Conservation (phyloP, 2,888 invertebrate genomes). For the Lypha dubia region DNA sequence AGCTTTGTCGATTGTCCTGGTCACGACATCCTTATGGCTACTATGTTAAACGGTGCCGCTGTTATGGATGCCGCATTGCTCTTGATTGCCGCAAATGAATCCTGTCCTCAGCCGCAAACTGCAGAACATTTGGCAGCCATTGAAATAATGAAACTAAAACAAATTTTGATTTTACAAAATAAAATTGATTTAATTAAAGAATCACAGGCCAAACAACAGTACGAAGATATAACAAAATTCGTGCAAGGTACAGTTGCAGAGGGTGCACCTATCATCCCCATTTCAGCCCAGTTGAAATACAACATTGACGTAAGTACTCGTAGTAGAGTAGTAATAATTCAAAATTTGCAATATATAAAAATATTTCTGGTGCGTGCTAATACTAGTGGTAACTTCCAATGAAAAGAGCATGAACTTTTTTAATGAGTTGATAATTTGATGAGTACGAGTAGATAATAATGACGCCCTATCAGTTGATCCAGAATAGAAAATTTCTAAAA, state of each 20-base stretch:
- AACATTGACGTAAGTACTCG: conserved; percentile 97
- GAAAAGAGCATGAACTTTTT: too few relatives aligned
- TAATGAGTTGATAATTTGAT: too few relatives aligned
- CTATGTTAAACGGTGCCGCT: conserved; percentile 99
- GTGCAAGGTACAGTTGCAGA: conserved; percentile 99
- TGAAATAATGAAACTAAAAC: conserved; percentile 99
- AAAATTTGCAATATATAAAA: too few relatives aligned
- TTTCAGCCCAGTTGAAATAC: conserved; percentile 99
- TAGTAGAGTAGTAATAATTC: neutral
- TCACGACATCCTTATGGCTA: conserved; percentile 99
- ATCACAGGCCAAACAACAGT: conserved; percentile 98
- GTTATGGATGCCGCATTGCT: conserved; percentile 99
- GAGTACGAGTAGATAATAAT: too few relatives aligned
- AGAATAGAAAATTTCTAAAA: too few relatives aligned
- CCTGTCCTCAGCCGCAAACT: conserved; percentile 99
- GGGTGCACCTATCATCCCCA: conserved; percentile 98
- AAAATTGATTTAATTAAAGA: conserved; percentile 99
- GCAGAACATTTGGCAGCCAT: conserved; percentile 99
- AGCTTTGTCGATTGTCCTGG: conserved; percentile 99
- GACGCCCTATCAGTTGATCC: too few relatives aligned
- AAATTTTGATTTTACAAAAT: conserved; percentile 99
- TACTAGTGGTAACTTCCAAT: too few relatives aligned
- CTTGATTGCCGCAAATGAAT: conserved; percentile 98
- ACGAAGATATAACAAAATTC: conserved; percentile 98
- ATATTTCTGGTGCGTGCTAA: too few relatives aligned